phyloP scores from a whole-genome alignment of 2,113 vertebrate species.

The Callipepla squamata region DNA sequence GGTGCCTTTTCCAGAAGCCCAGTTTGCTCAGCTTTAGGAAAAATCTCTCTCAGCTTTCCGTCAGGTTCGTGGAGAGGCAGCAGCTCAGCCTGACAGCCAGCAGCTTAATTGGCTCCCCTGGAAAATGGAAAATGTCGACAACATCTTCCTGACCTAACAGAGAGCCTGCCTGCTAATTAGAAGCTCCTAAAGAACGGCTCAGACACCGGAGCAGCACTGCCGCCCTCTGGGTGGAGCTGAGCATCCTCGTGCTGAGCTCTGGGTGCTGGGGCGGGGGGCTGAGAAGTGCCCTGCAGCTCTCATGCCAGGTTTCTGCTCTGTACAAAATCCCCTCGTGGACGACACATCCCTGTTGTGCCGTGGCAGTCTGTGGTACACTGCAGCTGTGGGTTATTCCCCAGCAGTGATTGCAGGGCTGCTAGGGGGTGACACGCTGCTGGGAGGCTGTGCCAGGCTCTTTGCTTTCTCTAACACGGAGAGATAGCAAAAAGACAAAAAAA shows the following conservation, averaged over 20 bases:
- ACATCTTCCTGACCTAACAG: background rate
- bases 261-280: accelerated
- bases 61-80: background rate
- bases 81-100: background rate
- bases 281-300: background rate
- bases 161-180: background rate
- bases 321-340: background rate
- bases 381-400: background rate
- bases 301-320: background rate
- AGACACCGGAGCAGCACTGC: accelerated
- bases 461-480: background rate
- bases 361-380: background rate
- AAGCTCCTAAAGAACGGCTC: background rate
- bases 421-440: background rate
- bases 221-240: background rate
- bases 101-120: background rate
- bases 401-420: background rate
- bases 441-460: background rate
- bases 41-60: background rate
- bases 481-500: background rate
- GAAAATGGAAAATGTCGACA: background rate
- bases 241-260: background rate
- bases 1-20: background rate
- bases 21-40: background rate
- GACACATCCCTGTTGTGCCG: background rate